A percentile compares a stretch with the other conserved stretches of the same genome.
Conservation (phyloP, 2,113 vertebrate species). For the Clinocottus analis region DNA sequence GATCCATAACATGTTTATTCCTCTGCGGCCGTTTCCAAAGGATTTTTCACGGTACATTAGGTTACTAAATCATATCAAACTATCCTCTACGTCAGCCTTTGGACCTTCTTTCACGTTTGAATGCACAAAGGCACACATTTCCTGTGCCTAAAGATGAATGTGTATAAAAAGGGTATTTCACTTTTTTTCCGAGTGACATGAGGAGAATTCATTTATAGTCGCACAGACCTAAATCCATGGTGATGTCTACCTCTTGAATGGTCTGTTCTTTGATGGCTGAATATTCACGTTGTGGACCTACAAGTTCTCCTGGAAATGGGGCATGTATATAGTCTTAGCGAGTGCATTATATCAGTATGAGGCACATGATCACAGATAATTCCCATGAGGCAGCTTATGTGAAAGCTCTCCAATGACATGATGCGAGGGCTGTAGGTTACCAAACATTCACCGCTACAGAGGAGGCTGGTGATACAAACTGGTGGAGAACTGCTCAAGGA, state of each 20-base stretch:
- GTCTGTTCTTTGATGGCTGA: neutral
- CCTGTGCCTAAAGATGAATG: constrained; percentile 34
- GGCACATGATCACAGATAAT: neutral
- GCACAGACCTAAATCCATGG: neutral
- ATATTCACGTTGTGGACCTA: neutral
- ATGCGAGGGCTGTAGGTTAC: neutral
- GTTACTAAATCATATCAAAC: constrained; percentile 47
- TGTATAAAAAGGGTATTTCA: constrained; percentile 21
- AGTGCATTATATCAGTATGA: neutral
- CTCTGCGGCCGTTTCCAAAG: constrained; percentile 46
- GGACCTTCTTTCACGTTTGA: constrained; percentile 44
- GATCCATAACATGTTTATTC: constrained; percentile 57
- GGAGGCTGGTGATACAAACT: neutral
- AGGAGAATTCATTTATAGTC: constrained; percentile 9
- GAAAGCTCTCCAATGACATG: neutral
- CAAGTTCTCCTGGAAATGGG: neutral
- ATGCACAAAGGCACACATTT: constrained; percentile 27
- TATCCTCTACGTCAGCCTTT: constrained; percentile 31
- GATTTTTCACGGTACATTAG: constrained; percentile 51
- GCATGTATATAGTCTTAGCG: neutral
- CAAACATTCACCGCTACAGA: no score
- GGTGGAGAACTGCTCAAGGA: neutral
- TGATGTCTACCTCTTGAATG: neutral
- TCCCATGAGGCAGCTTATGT: neutral
- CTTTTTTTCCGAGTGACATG: constrained; percentile 7